Percentiles rank a stretch among this genome's conserved stretches.
Conservation (phyloP, 2,797 vertebrate species). For the Melanogrammus aeglefinus region DNA sequence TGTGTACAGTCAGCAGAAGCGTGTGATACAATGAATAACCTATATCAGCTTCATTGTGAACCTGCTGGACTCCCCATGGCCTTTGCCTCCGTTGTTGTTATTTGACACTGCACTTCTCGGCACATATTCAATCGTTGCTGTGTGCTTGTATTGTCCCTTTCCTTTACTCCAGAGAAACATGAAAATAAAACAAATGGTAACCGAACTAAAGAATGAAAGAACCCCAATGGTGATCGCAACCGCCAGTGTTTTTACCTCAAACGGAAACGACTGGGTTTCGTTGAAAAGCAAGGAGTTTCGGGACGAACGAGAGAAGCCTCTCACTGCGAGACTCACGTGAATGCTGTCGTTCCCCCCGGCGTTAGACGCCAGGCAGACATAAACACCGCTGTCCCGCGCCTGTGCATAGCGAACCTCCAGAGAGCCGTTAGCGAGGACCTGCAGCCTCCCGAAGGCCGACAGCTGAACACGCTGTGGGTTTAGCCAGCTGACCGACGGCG, state of each 20-base stretch:
- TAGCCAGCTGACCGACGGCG: slow-evolving; percentile 78
- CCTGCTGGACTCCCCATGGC: slow-evolving; percentile 60
- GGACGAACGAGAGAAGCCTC: slow-evolving; percentile 50
- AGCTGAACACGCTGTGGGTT: slow-evolving; percentile 70
- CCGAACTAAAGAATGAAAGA: slow-evolving; percentile 84
- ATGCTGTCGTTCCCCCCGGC: slow-evolving; percentile 81
- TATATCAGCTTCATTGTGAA: slow-evolving; percentile 79
- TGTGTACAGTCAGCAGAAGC: not conserved
- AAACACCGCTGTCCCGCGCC: slow-evolving; percentile 77
- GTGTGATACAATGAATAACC: slow-evolving; percentile 23
- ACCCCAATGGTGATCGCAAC: slow-evolving; percentile 82
- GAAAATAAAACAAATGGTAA: slow-evolving; percentile 83
- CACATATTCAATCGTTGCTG: slow-evolving; percentile 80
- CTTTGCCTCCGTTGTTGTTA: slow-evolving; percentile 31
- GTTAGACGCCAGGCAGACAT: slow-evolving; percentile 82
- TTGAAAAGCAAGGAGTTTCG: slow-evolving; percentile 51
- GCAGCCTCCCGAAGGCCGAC: slow-evolving; percentile 68
- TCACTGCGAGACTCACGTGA: slow-evolving; percentile 71
- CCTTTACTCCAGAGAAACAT: slow-evolving; percentile 87
- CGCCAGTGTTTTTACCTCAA: slow-evolving; percentile 77
- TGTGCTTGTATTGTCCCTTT: slow-evolving; percentile 81
- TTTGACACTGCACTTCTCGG: slow-evolving; percentile 57
- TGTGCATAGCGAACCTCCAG: slow-evolving; percentile 83
- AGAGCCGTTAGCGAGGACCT: slow-evolving; percentile 74
- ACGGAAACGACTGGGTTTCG: slow-evolving; percentile 52